phyloP scores from a whole-genome alignment of 2,888 invertebrate genomes.

The Pristionchus japonicus region DNA sequence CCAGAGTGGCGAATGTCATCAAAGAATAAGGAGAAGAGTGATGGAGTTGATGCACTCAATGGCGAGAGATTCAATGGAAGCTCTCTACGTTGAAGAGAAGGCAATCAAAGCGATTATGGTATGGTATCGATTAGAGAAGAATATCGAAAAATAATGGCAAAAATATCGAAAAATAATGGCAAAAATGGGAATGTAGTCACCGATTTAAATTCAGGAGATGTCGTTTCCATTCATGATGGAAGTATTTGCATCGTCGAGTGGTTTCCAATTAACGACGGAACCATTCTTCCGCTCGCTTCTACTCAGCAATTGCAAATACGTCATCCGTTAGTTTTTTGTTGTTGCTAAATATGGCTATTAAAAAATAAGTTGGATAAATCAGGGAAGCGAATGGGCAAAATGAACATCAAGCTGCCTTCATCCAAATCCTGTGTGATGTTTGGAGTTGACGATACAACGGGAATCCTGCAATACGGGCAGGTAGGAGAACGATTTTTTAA shows the following conservation, averaged over 20 bases:
- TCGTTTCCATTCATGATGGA: constrained; percentile 6
- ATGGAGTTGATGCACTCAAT: constrained; percentile 68
- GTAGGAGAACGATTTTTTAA: no score
- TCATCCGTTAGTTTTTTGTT: background rate
- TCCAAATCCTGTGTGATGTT: constrained; percentile 64
- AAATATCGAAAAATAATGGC: no score
- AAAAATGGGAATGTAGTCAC: no score
- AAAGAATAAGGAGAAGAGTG: constrained; percentile 63
- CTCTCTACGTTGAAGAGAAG: background rate
- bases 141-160: no score
- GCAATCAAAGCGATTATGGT: background rate
- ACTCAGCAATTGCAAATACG: constrained; percentile 50
- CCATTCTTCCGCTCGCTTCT: constrained; percentile 63
- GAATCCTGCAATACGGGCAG: constrained; percentile 66
- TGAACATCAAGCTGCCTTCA: constrained; percentile 35
- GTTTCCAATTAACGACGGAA: constrained; percentile 52
- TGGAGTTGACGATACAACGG: no score
- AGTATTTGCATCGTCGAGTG: background rate
- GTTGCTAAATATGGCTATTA: no score
- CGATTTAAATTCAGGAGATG: constrained; percentile 14
- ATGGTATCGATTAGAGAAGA: no score
- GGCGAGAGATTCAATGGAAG: constrained; percentile 47
- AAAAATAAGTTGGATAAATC: no score
- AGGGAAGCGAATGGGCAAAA: constrained; percentile 12
- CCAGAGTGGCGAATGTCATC: constrained; percentile 49